phyloP scores from a whole-genome alignment of 2,888 invertebrate genomes.

The Heliconius erato region DNA sequence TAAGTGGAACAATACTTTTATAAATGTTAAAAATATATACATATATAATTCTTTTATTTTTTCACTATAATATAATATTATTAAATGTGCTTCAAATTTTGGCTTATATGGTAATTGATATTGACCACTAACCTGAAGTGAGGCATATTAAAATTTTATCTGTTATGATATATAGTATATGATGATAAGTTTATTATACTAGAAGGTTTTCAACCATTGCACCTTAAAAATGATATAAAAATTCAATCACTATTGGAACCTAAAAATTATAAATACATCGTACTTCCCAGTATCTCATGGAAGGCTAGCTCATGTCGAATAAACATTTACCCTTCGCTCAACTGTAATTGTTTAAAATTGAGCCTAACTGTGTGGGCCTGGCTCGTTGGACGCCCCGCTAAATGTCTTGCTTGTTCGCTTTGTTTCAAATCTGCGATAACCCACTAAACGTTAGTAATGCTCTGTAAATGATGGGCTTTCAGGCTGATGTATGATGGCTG shows the following conservation, averaged over 20 bases:
- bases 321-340: conserved; percentile 85
- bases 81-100: background rate
- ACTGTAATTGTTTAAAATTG: conserved; percentile 86
- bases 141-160: background rate
- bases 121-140: background rate
- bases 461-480: conserved; percentile 47
- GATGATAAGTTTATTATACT: background rate
- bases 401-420: conserved; percentile 63
- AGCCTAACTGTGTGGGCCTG: conserved; percentile 85
- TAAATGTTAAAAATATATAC: too few species aligned
- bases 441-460: conserved; percentile 59
- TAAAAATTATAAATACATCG: background rate
- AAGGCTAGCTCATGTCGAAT: conserved; percentile 79
- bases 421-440: conserved; percentile 72
- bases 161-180: too few species aligned
- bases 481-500: conserved; percentile 40
- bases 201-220: background rate
- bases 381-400: conserved; percentile 74
- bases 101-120: background rate
- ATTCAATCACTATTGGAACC: background rate
- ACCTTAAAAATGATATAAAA: background rate
- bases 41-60: background rate
- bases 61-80: background rate
- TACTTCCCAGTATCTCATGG: background rate
- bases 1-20: too few species aligned